Evolutionary conservation across 1,140 invertebrate species (phyloP).

Genomic region (Streblospio benedicti): DNA sequence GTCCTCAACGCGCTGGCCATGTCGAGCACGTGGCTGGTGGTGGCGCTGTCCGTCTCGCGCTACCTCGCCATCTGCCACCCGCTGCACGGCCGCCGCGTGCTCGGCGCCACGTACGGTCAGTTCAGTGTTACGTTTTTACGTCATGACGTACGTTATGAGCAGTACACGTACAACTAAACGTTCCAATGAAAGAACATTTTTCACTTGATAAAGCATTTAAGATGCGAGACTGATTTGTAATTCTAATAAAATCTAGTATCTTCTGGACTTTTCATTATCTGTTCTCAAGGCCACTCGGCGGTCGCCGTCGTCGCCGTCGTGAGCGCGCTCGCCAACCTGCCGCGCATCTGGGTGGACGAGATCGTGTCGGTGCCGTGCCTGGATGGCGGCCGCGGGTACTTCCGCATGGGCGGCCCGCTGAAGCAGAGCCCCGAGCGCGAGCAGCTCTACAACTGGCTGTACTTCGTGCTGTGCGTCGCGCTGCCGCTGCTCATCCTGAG

Average conservation of each 20-base stretch:
- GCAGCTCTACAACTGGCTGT: background rate
- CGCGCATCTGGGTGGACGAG: background rate
- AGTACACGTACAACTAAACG: too few relatives aligned
- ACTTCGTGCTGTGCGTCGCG: background rate
- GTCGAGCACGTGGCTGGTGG: background rate
- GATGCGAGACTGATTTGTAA: too few relatives aligned
- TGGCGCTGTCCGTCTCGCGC: background rate
- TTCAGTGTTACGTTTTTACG: too few relatives aligned
- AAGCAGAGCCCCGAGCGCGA: background rate
- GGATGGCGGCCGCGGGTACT: background rate
- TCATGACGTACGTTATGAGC: too few relatives aligned
- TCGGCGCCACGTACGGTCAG: background rate
- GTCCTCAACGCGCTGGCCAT: background rate
- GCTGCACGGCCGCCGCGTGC: background rate
- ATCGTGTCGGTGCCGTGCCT: background rate
- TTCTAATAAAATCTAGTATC: too few relatives aligned
- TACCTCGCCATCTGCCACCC: conserved; percentile 1
- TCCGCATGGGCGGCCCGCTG: background rate
- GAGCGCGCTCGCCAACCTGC: background rate
- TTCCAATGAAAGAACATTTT: too few relatives aligned
- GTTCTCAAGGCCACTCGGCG: too few relatives aligned
- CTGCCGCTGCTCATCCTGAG: background rate
- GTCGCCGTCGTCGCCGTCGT: background rate
- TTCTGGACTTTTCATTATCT: too few relatives aligned
- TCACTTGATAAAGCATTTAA: too few relatives aligned